These are phyloP conservation scores for Discoglossus pictus DNA, from an alignment of 2,797 vertebrate species.

Conservation along the genomic window DNA sequence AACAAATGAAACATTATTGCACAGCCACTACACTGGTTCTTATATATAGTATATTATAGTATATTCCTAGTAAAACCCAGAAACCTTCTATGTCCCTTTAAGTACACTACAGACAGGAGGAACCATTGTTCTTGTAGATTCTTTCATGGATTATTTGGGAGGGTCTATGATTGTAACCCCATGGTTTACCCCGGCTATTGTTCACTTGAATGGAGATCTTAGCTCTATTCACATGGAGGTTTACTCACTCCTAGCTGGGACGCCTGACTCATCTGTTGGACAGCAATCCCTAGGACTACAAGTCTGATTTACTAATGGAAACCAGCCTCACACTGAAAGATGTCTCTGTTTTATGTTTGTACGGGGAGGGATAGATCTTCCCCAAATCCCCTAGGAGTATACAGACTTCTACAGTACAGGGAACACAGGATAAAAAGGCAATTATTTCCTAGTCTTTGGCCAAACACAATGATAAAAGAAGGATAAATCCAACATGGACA, in stretches of 20 bases:
- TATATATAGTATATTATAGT: too few relatives aligned
- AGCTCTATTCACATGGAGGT: neutral
- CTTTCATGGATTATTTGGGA: too few relatives aligned
- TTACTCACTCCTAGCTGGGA: neutral
- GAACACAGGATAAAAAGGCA: neutral
- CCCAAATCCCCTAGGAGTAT: neutral
- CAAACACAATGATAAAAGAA: too few relatives aligned
- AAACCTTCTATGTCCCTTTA: too few relatives aligned
- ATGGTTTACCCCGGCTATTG: neutral
- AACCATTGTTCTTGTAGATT: too few relatives aligned
- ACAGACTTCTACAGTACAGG: too few relatives aligned
- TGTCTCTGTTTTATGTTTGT: neutral
- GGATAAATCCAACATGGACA: too few relatives aligned
- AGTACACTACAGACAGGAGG: too few relatives aligned
- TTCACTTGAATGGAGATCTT: neutral
- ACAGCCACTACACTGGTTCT: too few relatives aligned
- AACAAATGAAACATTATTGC: too few relatives aligned
- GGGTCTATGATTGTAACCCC: neutral
- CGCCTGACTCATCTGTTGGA: slow-evolving; percentile 7
- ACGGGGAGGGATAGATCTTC: neutral
- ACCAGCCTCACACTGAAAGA: neutral
- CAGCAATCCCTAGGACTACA: neutral
- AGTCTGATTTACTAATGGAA: neutral
- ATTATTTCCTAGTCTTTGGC: too few relatives aligned
- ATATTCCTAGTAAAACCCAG: too few relatives aligned